Evolutionary conservation across 2,113 vertebrate species (phyloP).

Genomic region (Semnornis frantzii): DNA sequence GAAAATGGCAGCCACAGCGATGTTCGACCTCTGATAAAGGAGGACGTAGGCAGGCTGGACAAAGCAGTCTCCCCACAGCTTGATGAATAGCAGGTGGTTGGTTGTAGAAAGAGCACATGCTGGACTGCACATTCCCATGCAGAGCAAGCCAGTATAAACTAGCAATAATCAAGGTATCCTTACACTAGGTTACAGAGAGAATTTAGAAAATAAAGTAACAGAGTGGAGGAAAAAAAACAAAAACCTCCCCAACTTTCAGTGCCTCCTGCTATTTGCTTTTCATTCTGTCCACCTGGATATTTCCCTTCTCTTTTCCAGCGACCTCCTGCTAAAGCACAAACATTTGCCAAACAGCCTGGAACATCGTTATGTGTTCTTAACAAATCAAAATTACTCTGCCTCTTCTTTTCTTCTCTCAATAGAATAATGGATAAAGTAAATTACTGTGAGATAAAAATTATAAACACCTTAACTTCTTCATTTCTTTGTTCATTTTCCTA

Average conservation of each 20-base stretch:
- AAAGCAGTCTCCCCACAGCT: background rate
- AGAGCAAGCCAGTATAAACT: background rate
- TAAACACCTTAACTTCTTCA: background rate
- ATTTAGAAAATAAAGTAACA: background rate
- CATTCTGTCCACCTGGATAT: background rate
- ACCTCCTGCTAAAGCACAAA: background rate
- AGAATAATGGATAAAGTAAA: background rate
- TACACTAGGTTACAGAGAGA: background rate
- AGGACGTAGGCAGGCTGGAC: background rate
- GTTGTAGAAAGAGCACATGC: background rate
- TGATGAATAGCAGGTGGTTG: background rate
- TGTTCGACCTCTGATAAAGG: background rate
- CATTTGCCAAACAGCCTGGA: background rate
- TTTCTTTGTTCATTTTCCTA: background rate
- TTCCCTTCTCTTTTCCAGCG: background rate
- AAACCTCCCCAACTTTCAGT: background rate
- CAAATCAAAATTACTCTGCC: background rate
- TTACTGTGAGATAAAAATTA: background rate
- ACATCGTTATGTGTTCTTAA: background rate
- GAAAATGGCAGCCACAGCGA: background rate
- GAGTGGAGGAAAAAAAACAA: background rate
- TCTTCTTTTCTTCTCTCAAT: background rate
- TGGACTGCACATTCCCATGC: background rate
- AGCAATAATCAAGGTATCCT: background rate
- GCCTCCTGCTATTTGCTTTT: background rate